Evolutionary conservation across 2,113 vertebrate species (phyloP), one percentile per base, ranked within the genome.

Genomic region (Clarias batrachus): DNA sequence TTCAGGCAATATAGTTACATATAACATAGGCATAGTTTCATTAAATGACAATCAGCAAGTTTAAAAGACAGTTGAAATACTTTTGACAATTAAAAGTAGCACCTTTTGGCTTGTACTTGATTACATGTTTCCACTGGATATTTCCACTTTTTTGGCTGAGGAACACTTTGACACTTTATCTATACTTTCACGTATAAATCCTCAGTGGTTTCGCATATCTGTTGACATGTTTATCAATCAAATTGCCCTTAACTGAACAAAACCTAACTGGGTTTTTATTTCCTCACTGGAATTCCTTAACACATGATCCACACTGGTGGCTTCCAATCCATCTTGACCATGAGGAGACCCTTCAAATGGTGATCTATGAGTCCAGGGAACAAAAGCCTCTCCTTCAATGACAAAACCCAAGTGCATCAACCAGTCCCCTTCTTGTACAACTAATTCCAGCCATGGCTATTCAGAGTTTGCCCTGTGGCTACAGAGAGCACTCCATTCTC

Each of bases 401-500:
- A 94, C 94, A 94, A 94, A 91, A 92, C 81, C 93, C 93, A 93
- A 94, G 93, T 91, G 88, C 93, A 93, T 94, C 93, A 94, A 90
- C 90, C 91, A 90, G 92, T 91, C 91, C 83, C 91, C 87, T 86
- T 92, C 94, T 94, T 94, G 82, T 73, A 94, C 94, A 94, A 94
- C 94, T 94, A 92, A 94, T 93, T 94, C 93, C 94, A 94, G 92
- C 91, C 92, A 87, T 21, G 92, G 94, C 95, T 95, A 95, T 95
- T 95, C 94, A 94, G 93, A 93, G 94, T 94, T 94, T 94, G 94
- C 95, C 95, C 95, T 91, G 94, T 95, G 94, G 95, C 95, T 87
- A 94, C 91, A 93, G 87, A 82, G 89, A 93, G 93, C 92, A 86
- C 92, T 93, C 88, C 90, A 90, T 92, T 94, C 93, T 94, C 94